Evolutionary conservation across 92 coral and sea anemone species (phyloP), one percentile per base, ranked within the genome.

Genomic region (Siderastrea siderea): DNA sequence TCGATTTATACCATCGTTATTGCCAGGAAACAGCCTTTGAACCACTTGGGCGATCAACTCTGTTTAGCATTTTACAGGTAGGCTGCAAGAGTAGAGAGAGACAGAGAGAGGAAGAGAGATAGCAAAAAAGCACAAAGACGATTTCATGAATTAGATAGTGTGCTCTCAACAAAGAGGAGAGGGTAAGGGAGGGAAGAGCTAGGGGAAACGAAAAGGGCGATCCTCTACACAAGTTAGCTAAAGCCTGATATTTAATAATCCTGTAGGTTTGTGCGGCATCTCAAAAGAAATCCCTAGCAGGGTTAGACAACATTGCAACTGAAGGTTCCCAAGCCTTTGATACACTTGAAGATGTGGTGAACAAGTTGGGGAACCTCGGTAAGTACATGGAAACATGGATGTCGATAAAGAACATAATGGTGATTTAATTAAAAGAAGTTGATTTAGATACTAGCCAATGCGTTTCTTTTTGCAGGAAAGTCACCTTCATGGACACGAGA

Each of bases 51-150:
- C 79, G 75, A 75, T 86, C 93, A 86, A 90, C 90, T 47, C 87
- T 86, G 47, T 86, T 90, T 67, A 76, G 90, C 59, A 80, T 90
- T 8, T 74, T 90, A 47, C 77, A 80, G 94, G 94, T 81, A 86
- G 7, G 72, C 26, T 5, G 17, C 72, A 17, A n/a, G 5, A 68
- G 46, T 5, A 68, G 17, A 61, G 8, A 61, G 13, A 13, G 1
- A 13, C 5, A 61, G 17, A 10, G 17, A 13, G 66, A 9, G 17
- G 17, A 9, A 5, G 1, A 19, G 16, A 61, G 5, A 61, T 52
- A 5, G 55, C 13, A 61, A 6, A 61, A 16, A 61, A 5, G 6
- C 13, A 61, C 16, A 14, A 13, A 13, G 66, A 5, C 38, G 38
- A 26, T 26, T 26, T 26, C 38, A 26, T 26, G 38, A 26, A 26